These are phyloP conservation scores for Diglossa cyanea DNA, from an alignment of 2,797 vertebrate species.

Conservation along the genomic window DNA sequence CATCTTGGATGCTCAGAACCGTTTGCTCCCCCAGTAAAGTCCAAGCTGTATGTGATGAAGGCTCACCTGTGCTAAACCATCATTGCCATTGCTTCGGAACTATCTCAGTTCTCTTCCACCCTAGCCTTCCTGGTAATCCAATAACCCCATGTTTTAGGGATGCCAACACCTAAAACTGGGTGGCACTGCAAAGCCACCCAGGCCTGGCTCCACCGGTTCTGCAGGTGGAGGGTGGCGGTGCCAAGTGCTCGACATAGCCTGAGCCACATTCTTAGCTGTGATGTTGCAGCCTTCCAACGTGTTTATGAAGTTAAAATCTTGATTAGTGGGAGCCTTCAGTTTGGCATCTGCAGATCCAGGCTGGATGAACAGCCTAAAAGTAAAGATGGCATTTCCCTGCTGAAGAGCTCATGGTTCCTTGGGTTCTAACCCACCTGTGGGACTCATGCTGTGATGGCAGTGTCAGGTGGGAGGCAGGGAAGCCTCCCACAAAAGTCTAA, in stretches of 20 bases:
- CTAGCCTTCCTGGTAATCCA: not conserved
- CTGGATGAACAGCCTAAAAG: not conserved
- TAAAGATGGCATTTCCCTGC: not conserved
- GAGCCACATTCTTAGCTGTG: not conserved
- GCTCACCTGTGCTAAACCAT: not conserved
- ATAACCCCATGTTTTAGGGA: not conserved
- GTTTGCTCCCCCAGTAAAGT: not conserved
- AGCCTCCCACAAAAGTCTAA: not conserved
- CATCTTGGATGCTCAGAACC: not conserved
- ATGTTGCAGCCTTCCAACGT: not conserved
- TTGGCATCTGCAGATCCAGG: not conserved
- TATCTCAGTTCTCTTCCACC: accelerated
- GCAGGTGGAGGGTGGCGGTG: accelerated
- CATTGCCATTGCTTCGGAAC: not conserved
- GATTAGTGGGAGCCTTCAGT: accelerated
- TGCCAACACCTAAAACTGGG: not conserved
- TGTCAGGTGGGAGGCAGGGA: accelerated
- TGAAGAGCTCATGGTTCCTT: not conserved
- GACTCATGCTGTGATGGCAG: accelerated
- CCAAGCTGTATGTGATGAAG: not conserved
- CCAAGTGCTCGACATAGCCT: accelerated
- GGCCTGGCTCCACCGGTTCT: not conserved
- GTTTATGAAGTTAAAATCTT: not conserved
- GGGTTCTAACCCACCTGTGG: not conserved
- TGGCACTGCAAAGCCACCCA: not conserved